Percentiles rank a stretch among this genome's conserved stretches.
These are phyloP conservation scores for Brachypalpus laphriformis DNA, from an alignment of 2,888 invertebrate genomes.

Conservation along the genomic window DNA sequence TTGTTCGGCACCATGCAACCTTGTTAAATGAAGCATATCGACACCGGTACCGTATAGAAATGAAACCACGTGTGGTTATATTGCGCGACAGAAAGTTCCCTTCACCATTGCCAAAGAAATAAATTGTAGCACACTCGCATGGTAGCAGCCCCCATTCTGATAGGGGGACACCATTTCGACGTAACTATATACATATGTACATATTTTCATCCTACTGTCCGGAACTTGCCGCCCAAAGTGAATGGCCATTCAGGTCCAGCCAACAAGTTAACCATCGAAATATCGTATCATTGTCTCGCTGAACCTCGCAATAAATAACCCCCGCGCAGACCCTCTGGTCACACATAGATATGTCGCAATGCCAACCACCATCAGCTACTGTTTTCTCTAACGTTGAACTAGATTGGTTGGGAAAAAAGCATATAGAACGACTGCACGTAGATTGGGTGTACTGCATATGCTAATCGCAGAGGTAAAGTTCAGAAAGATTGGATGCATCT, in stretches of 20 bases:
- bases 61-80: constrained; percentile 43
- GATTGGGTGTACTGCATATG: neutral
- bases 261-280: constrained; percentile 42
- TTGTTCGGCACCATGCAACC: neutral
- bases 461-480: neutral
- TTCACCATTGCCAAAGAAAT: constrained; percentile 41
- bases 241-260: constrained; percentile 41
- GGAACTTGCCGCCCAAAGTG: constrained; percentile 38
- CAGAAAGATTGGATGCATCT: neutral
- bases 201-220: constrained; percentile 2
- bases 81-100: constrained; percentile 47
- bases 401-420: neutral
- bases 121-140: constrained; percentile 24
- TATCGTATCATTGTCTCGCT: constrained; percentile 28
- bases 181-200: neutral
- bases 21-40: constrained; percentile 18
- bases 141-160: neutral
- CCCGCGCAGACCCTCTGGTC: constrained; percentile 24
- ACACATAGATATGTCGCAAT: constrained; percentile 42
- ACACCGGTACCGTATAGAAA: constrained; percentile 12
- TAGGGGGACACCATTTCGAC: neutral
- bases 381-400: neutral
- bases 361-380: constrained; percentile 19
- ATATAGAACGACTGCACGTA: neutral
- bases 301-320: constrained; percentile 16